Evolutionary conservation across 2,797 vertebrate species (phyloP), one percentile per base, ranked within the genome.

Genomic region (Carcharodon carcharias): DNA sequence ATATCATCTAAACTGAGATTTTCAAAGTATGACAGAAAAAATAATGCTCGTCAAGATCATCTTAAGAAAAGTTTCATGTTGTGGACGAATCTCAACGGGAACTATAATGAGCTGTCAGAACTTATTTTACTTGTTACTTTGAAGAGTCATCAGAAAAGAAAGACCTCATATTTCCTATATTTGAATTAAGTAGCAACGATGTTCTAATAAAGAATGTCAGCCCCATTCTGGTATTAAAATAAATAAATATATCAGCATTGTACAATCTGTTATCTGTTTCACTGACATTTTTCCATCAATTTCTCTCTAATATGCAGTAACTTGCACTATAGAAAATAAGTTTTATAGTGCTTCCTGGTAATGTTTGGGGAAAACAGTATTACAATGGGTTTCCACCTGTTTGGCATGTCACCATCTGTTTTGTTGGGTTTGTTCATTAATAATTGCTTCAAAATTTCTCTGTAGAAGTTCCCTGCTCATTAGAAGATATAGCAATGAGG

Each of bases 371-470:
- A 31, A 50, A 16, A 56, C n/a, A 73, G 28, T 73, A 56, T 21
- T 95, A 56, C 67, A 95, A 95, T 77, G 50, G 69, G 1, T 77
- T 77, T 58, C 69, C 28, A 73, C 69, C 50, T 56, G 28, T 73
- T 95, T 58, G 94, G 77, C 31, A 58, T 54, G 12, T 18, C 14
- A 77, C 45, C 69, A 95, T 95, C 94, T 95, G 94, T 95, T 73
- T 71, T 56, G 69, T 77, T 77, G 50, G 31, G 69, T 73, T 73
- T 95, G 67, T 95, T 77, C 94, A 95, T 95, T 95, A 95, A 95
- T 95, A 77, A 95, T 71, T 54, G 69, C 40, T 77, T 73, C 94
- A 95, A 21, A 7, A n/a, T 95, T 18, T 56, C 11, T 77, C 94
- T n/a, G 94, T 21, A 54, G 54, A 71, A 77, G 94, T 77, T 73